A percentile compares a stretch with the other conserved stretches of the same genome.
Evolutionary conservation across 1,140 invertebrate species (phyloP).

Genomic region (Dermatophagoides farinae): DNA sequence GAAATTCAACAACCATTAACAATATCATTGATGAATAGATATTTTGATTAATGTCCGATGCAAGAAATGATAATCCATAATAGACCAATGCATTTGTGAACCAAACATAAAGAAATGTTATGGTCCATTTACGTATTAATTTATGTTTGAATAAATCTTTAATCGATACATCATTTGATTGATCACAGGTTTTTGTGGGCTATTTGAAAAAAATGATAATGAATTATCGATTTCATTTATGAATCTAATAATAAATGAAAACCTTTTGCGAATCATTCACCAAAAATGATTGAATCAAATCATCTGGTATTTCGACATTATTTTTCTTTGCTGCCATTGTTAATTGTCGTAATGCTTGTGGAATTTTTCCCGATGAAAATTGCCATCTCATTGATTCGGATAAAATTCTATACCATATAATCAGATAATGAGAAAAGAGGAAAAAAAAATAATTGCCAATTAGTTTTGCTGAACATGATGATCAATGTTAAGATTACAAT

Average conservation of each 20-base stretch:
- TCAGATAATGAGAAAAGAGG: neutral
- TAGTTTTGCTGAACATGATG: no score
- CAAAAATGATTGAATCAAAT: slow-evolving; percentile 12
- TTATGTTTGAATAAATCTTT: slow-evolving; percentile 16
- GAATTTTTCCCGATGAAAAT: slow-evolving; percentile 12
- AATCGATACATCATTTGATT: neutral
- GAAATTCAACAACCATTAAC: slow-evolving; percentile 45
- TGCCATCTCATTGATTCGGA: slow-evolving; percentile 20
- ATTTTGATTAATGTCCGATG: slow-evolving; percentile 18
- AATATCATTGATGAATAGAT: slow-evolving; percentile 45
- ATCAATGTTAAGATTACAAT: slow-evolving; percentile 23
- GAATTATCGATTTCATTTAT: no score
- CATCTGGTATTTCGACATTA: slow-evolving; percentile 13
- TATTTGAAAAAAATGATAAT: no score
- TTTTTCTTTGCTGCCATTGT: slow-evolving; percentile 16
- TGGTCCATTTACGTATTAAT: slow-evolving; percentile 15
- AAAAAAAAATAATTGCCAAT: neutral
- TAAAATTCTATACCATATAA: slow-evolving; percentile 13
- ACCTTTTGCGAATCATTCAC: slow-evolving; percentile 2
- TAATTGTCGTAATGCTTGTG: slow-evolving; percentile 13
- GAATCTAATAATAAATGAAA: no score
- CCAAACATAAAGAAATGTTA: slow-evolving; percentile 21
- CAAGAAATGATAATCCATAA: slow-evolving; percentile 22
- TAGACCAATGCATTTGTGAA: slow-evolving; percentile 23
- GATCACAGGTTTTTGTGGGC: neutral